Evolutionary conservation across 2,797 vertebrate species (phyloP).

Genomic region (Enteromius thamalakanensis): DNA sequence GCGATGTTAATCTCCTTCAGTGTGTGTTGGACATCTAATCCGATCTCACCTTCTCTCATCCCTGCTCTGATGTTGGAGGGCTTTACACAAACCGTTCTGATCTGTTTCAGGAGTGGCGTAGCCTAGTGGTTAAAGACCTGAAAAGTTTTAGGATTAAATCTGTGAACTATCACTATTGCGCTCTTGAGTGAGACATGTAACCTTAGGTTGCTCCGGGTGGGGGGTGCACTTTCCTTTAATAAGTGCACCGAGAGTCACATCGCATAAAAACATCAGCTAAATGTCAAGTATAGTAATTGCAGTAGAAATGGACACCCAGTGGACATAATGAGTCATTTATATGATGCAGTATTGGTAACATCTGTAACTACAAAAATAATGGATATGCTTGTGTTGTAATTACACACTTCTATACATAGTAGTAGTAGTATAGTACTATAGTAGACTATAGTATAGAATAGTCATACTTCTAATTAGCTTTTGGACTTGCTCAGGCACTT

Average conservation of each 20-base stretch:
- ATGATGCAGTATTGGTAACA: neutral
- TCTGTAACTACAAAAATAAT: neutral
- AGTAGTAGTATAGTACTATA: too few relatives aligned
- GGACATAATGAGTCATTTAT: neutral
- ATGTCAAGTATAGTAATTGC: neutral
- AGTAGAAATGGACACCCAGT: neutral
- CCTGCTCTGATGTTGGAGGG: constrained; percentile 47
- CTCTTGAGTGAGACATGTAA: neutral
- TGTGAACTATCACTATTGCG: constrained; percentile 3
- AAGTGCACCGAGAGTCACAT: neutral
- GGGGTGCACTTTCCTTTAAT: neutral
- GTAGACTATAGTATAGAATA: too few relatives aligned
- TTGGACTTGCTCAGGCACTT: neutral
- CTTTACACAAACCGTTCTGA: constrained; percentile 38
- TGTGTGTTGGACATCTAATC: constrained; percentile 71
- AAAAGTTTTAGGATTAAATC: constrained; percentile 5
- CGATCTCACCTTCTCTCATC: constrained; percentile 66
- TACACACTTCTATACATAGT: neutral
- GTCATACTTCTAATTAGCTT: neutral
- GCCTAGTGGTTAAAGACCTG: constrained; percentile 13
- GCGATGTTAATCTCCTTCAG: constrained; percentile 70
- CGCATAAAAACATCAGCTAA: constrained; percentile 16
- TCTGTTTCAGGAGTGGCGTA: constrained; percentile 10
- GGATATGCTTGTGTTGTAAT: neutral
- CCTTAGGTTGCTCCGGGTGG: neutral